A percentile compares a stretch with the other conserved stretches of the same genome.
These are phyloP conservation scores for Polietes domitor DNA, from an alignment of 2,888 invertebrate species.

Conservation along the genomic window DNA sequence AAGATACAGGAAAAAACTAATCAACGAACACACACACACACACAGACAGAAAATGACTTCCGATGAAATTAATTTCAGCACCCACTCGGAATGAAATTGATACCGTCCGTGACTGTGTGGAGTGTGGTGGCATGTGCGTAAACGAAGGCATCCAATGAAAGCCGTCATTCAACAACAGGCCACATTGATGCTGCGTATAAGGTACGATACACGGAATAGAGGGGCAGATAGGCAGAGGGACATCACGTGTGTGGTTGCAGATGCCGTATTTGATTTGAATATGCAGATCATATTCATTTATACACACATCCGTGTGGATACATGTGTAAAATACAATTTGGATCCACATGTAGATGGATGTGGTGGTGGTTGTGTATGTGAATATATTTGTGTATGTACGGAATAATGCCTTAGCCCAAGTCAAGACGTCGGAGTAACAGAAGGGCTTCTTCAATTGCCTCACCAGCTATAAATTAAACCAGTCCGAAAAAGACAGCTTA, in stretches of 20 bases:
- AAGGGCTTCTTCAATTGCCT: conserved; percentile 63
- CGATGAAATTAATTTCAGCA: conserved; percentile 74
- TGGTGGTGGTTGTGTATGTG: too few species aligned
- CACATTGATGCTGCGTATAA: conserved; percentile 2
- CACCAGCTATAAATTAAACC: conserved; percentile 77
- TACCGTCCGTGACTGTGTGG: conserved; percentile 33
- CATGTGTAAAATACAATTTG: conserved; percentile 61
- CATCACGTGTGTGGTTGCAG: conserved; percentile 30
- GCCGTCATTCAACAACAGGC: conserved; percentile 52
- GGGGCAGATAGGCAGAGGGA: not conserved
- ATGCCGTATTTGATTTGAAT: conserved; percentile 72
- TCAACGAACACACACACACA: conserved; percentile 54
- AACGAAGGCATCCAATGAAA: conserved; percentile 50
- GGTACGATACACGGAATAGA: not conserved
- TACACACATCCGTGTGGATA: not conserved
- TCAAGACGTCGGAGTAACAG: conserved; percentile 52
- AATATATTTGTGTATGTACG: not conserved
- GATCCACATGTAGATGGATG: conserved; percentile 38
- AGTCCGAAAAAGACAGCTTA: conserved; percentile 72
- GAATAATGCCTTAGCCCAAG: conserved; percentile 51
- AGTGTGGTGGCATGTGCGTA: conserved; percentile 28
- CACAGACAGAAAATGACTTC: conserved; percentile 71
- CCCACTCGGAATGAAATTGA: conserved; percentile 70
- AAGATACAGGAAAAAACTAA: conserved; percentile 67
- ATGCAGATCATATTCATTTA: conserved; percentile 68